Base-by-base conservation (phyloP, 2,113 vertebrate genomes). In the Scatophagus argus region DNA sequence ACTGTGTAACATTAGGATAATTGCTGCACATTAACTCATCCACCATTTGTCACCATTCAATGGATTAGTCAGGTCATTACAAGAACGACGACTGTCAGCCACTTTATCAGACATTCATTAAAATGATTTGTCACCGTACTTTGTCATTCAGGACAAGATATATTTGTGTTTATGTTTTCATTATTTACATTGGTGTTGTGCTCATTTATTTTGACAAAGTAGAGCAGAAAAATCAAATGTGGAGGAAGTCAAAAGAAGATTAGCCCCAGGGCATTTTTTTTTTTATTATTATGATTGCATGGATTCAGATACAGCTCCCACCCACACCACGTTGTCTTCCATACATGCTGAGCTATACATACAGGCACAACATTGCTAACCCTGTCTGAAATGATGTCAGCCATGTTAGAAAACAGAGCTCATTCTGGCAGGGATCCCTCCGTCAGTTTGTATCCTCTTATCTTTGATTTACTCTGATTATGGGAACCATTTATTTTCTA, bases 381-480 rank as follows among this genome's bases (percentile, higher is more conserved):
- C 38, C 43, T 58, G 47, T 21, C 10, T 70, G 16, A 59, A 64
- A 54, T 25, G 17, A 51, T 77, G 73, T 56, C 77, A 58, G 19
- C 54, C 8, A 10, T 49, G 44, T 76, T 70, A 32, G 21, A 52
- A 82, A 72, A 76, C 67, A 74, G 55, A 29, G 49, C 32, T 52
- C 54, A 21, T n/a, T 5, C 74, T 58, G 44, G 68, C 36, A 65
- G n/a, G 47, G 36, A 77, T 74, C 60, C 39, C 44, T 70, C 54
- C 29, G 5, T 59, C 77, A 68, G 38, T 74, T 70, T 72, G 60
- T 68, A 38, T 61, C 49, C 69, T 70, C 62, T 85, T 80, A 61
- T 83, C 65, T 78, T 74, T 77, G 65, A 84, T 74, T 83, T 21
- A 38, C 58, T 70, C 68, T 82, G 82, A 89, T 83, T 81, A 83